These are phyloP conservation scores for Columbina picui DNA, from an alignment of 2,113 vertebrate genomes.

Conservation along the genomic window DNA sequence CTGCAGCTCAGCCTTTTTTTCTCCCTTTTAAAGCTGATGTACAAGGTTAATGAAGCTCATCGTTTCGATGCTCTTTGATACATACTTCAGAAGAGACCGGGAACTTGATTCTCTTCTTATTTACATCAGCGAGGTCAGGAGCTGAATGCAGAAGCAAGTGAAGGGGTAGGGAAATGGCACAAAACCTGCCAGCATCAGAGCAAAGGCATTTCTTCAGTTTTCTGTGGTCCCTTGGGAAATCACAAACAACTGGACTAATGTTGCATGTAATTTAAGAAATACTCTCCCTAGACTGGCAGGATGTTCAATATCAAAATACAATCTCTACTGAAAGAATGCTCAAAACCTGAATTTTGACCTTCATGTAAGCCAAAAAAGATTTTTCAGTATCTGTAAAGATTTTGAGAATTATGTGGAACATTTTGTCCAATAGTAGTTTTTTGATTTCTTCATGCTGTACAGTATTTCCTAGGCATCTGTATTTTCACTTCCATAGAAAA, in stretches of 20 bases:
- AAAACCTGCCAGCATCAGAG: not conserved
- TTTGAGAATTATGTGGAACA: not conserved
- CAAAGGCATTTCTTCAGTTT: not conserved
- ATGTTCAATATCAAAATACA: not conserved
- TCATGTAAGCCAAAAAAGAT: not conserved
- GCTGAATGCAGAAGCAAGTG: not conserved
- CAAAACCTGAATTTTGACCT: conserved; percentile 27
- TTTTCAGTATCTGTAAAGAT: not conserved
- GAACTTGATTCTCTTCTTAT: not conserved
- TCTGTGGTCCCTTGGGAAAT: not conserved
- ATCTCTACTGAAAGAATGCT: not conserved
- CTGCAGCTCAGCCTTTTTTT: not conserved
- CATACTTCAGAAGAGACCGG: not conserved
- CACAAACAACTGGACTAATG: not conserved
- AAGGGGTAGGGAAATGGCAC: not conserved
- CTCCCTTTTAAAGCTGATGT: not conserved
- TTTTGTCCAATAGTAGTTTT: not conserved
- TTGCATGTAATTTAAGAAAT: not conserved
- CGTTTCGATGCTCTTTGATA: not conserved
- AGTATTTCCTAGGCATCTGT: not conserved
- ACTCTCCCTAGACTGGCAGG: not conserved
- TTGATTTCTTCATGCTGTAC: not conserved
- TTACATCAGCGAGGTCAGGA: not conserved
- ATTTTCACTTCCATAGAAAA: not conserved
- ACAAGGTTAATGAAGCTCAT: not conserved